phyloP scores from a whole-genome alignment of 2,113 vertebrate genomes.

The Mirounga angustirostris region DNA sequence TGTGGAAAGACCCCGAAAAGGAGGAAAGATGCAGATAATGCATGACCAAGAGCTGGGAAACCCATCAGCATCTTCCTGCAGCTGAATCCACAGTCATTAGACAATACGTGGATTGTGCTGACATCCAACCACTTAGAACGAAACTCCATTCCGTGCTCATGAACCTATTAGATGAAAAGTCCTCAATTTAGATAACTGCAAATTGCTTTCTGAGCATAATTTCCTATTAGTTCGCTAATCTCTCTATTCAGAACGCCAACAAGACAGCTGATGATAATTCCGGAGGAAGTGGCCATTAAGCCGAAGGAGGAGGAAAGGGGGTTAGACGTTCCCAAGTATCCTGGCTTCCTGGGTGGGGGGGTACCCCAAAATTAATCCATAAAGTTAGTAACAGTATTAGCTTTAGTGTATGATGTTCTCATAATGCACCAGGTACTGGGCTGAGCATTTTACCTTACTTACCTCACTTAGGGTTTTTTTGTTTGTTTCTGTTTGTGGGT shows the following conservation, averaged over 20 bases:
- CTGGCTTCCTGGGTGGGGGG: constrained; percentile 65
- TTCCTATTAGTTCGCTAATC: constrained; percentile 83
- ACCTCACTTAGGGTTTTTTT: neutral
- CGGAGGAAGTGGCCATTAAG: constrained; percentile 68
- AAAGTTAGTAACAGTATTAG: neutral
- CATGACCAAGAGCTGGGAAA: neutral
- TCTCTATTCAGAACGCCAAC: constrained; percentile 77
- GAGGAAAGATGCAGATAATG: neutral
- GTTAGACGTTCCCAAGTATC: neutral
- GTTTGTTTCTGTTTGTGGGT: neutral
- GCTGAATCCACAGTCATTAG: constrained; percentile 48
- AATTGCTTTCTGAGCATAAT: constrained; percentile 77
- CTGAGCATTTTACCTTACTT: neutral
- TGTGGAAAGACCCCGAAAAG: neutral
- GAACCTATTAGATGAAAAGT: constrained; percentile 64
- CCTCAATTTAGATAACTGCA: constrained; percentile 75
- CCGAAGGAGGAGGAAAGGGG: constrained; percentile 20
- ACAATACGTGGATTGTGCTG: constrained; percentile 22
- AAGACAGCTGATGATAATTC: constrained; percentile 81
- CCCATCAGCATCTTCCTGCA: neutral
- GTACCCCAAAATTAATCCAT: constrained; percentile 18
- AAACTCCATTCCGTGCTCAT: neutral
- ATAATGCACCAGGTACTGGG: neutral
- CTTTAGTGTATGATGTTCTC: neutral
- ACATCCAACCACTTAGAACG: neutral